Base-by-base conservation (phyloP, 2,888 invertebrate species). In the Coelopa pilipes region DNA sequence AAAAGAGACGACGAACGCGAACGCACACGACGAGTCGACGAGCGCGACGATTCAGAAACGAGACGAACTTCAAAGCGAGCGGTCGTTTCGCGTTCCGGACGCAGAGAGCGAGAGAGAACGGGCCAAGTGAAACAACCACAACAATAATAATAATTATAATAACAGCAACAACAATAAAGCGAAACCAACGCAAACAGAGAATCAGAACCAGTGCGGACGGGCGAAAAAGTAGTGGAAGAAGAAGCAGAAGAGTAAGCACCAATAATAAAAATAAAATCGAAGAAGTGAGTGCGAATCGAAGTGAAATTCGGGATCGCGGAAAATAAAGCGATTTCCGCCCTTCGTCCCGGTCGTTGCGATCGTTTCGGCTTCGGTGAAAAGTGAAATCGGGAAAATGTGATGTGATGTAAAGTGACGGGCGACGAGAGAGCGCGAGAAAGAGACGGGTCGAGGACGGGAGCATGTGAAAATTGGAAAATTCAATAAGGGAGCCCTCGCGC, bases 391-490 rank as follows among this genome's bases (percentile, higher is more conserved):
- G n/a, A n/a, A n/a, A n/a, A n/a, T n/a, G n/a, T n/a, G n/a, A n/a
- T 55, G 19, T 59, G 24, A 21, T 21, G 21, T 57, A 17, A n/a
- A 21, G 13, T 11, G 34, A 5, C n/a, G n/a, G n/a, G n/a, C n/a
- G n/a, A n/a, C n/a, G n/a, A 62, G 50, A 49, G 19, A 66, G 50
- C 19, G 47, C 12, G 12, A 12, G 1, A 50, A 50, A 66, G 50
- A 66, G 50, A 21, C 15, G 11, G 17, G 24, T 21, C 21, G 49
- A 21, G 9, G 24, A 21, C 21, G 55, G 17, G 60, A 49, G 24
- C 45, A 1, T 34, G 47, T 17, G 62, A 70, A 70, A 70, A 50
- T 62, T 70, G 24, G 70, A 70, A 70, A 70, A 70, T 70, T 70
- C 70, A 70, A 70, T 70, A 70, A 70, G 49, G 15, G 57, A 34